Evolutionary conservation across 1,140 invertebrate genomes (phyloP).

Genomic region (Scaptomyza graminum): DNA sequence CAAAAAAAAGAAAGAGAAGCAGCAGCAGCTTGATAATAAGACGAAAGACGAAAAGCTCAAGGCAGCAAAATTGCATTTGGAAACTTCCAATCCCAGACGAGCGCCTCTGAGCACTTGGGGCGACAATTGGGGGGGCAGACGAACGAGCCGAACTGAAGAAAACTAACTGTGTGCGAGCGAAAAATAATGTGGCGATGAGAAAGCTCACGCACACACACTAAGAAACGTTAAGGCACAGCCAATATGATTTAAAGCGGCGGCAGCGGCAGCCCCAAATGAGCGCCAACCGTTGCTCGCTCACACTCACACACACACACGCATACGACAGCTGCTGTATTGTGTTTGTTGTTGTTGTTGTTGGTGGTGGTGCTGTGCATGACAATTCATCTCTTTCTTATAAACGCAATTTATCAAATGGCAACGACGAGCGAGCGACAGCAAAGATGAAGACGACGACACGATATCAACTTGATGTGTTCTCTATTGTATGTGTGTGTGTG

Average conservation of each 20-base stretch:
- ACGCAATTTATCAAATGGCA: slow-evolving; percentile 84
- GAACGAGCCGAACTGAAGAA: slow-evolving; percentile 26
- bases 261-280: slow-evolving; percentile 55
- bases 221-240: slow-evolving; percentile 64
- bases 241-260: slow-evolving; percentile 78
- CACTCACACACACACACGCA: slow-evolving; percentile 30
- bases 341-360: slow-evolving; percentile 43
- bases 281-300: slow-evolving; percentile 60
- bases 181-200: slow-evolving; percentile 67
- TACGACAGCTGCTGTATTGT: slow-evolving; percentile 20
- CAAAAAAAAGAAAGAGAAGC: neutral
- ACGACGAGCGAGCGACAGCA: slow-evolving; percentile 83
- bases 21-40: slow-evolving; percentile 51
- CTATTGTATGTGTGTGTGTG: slow-evolving; percentile 12
- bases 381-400: slow-evolving; percentile 84
- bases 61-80: slow-evolving; percentile 79
- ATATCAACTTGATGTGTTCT: slow-evolving; percentile 68
- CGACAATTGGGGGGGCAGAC: slow-evolving; percentile 20
- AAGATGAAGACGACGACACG: slow-evolving; percentile 83
- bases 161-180: slow-evolving; percentile 49
- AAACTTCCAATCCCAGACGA: slow-evolving; percentile 82
- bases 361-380: slow-evolving; percentile 78
- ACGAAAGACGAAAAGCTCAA: slow-evolving; percentile 76
- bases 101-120: slow-evolving; percentile 32
- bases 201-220: slow-evolving; percentile 40